Conservation (phyloP, 2,113 vertebrate genomes). For the Neofelis nebulosa region DNA sequence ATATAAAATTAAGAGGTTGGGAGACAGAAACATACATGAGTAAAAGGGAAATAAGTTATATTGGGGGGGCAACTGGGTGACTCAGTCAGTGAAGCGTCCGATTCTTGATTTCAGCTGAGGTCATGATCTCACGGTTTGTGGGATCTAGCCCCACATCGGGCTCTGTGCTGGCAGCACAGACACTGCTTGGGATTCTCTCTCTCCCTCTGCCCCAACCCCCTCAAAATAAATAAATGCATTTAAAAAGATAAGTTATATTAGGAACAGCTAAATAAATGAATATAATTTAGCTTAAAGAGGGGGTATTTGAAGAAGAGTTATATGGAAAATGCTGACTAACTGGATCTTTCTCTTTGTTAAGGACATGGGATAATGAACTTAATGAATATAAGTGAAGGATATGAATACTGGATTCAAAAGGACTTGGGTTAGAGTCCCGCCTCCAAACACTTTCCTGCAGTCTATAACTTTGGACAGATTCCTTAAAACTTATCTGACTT, state of each 20-base stretch:
- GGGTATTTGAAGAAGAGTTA: not conserved
- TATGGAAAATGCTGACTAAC: not conserved
- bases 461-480: not conserved
- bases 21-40: not conserved
- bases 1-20: not conserved
- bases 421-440: not conserved
- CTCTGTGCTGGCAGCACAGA: no score
- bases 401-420: not conserved
- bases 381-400: not conserved
- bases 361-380: not conserved
- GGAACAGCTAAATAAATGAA: not conserved
- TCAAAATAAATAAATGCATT: no score
- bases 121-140: no score
- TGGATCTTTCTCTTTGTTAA: not conserved
- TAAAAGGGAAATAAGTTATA: not conserved
- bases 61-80: not conserved
- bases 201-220: no score
- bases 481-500: not conserved
- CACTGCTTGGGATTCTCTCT: no score
- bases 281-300: slow-evolving; percentile 9
- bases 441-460: not conserved
- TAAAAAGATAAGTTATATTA: not conserved
- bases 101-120: no score
- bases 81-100: no score
- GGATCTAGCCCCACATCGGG: no score